Evolutionary conservation across 2,888 invertebrate genomes (phyloP).

Genomic region (Neoaliturus tenellus): DNA sequence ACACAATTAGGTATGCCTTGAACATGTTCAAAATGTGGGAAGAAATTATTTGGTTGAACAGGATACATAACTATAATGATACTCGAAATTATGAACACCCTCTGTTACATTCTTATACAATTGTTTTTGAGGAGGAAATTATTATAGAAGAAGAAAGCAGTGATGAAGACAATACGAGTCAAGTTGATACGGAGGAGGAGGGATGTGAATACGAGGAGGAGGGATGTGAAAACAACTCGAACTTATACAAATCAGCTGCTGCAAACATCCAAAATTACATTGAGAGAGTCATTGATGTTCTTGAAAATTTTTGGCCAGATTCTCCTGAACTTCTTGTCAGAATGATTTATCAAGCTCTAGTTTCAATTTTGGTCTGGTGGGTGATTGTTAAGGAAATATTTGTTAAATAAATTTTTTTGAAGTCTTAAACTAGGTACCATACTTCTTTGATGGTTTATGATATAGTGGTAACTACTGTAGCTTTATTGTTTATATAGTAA

Average conservation of each 20-base stretch:
- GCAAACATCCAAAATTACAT: not conserved
- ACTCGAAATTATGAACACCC: not conserved
- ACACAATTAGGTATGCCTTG: not conserved
- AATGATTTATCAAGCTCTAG: not conserved
- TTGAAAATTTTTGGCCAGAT: not conserved
- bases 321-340: not conserved
- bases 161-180: not conserved
- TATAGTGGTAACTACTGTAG: too few species aligned
- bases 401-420: not conserved
- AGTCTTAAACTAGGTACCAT: too few species aligned
- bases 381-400: not conserved
- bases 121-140: not conserved
- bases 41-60: not conserved
- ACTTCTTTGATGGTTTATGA: not conserved
- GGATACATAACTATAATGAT: not conserved
- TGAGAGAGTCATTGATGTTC: not conserved
- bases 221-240: not conserved
- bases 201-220: too few species aligned
- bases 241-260: not conserved
- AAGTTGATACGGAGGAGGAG: not conserved
- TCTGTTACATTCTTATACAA: not conserved
- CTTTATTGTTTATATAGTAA: too few species aligned
- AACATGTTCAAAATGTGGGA: not conserved
- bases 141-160: not conserved
- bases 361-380: not conserved